phyloP scores from a whole-genome alignment of 2,113 vertebrate species.

The Xenopus tropicalis region UCB_Xtro_10.0 CM004447.2:12311501-12312000 shows the following conservation, averaged over 20 bases:
- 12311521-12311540: no score
- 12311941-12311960: slow-evolving; percentile 59
- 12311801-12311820: slow-evolving; percentile 52
- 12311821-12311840: slow-evolving; percentile 69
- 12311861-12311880: slow-evolving; percentile 61
- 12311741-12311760: slow-evolving; percentile 64
- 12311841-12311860: slow-evolving; percentile 72
- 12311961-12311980: slow-evolving; percentile 56
- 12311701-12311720: slow-evolving; percentile 49
- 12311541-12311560: no score
- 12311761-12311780: slow-evolving; percentile 59
- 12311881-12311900: slow-evolving; percentile 54
- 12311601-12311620: neutral
- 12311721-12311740: slow-evolving; percentile 55
- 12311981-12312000: slow-evolving; percentile 54
- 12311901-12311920: slow-evolving; percentile 52
- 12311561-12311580: no score
- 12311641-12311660: neutral
- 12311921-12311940: slow-evolving; percentile 66
- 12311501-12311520: no score
- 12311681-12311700: slow-evolving; percentile 46
- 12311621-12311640: neutral
- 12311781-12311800: slow-evolving; percentile 68
- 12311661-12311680: slow-evolving; percentile 1
- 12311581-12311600: neutral